Base-by-base conservation (phyloP, 1,140 invertebrate genomes). In the Propsilocerus akamusi region DNA sequence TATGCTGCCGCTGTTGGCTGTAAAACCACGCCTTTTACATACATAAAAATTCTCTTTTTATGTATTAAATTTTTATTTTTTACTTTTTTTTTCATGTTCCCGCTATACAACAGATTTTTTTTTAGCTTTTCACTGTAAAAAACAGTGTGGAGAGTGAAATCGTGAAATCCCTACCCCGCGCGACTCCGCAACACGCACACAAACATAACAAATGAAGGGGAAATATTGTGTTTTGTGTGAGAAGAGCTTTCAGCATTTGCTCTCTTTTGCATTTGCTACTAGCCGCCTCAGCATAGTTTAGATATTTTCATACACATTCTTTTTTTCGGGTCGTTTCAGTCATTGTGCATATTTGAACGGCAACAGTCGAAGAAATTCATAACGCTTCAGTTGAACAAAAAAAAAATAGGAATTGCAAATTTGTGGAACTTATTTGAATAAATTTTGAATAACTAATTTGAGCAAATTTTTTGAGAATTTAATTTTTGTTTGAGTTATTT, bases 31-130 rank as follows among this genome's bases (percentile, higher is more conserved):
- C 34, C 34, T 41, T 41, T 41, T 41, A 41, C 34, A 41, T 41
- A 41, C 34, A 41, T 41, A 20, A 41, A 20, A 20, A 14, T 41
- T 41, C 17, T 41, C 22, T 41, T 30, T 30, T 30, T 41, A 41
- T 41, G 34, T 41, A 41, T 41, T 41, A 41, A 41, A 41, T 41
- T 41, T 41, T 41, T 37, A 17, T 30, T 8, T 34, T 34, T 34
- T 14, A 34, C 30, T 34, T 37, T 37, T 41, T 41, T 41, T 41
- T 41, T 41, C 17, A 41, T 41, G 10, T 41, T 41, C 17, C n/a
- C 17, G 34, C 34, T 41, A 20, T n/a, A n/a, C n/a, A n/a, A n/a
- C n/a, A 41, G 34, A 41, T 41, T 41, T 41, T n/a, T n/a, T n/a
- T 41, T 41, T 41, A 41, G 34, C 34, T 41, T 41, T 41, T 41